Conservation (phyloP, 2,113 vertebrate genomes). For the Diglossa brunneiventris region DNA sequence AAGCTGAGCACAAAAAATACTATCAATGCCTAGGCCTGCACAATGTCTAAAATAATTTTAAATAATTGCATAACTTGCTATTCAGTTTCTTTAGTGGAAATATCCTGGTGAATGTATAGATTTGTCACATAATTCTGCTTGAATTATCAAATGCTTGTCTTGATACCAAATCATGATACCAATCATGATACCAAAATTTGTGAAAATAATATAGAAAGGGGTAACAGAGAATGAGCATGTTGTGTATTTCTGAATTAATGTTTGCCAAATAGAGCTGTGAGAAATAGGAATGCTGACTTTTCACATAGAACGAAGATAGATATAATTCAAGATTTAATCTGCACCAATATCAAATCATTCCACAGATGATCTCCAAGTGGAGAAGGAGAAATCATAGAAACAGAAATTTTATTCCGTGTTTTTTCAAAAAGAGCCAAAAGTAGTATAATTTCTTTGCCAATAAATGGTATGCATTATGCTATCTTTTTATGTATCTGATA, state of each 20-base stretch:
- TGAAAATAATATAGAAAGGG: neutral
- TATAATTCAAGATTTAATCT: neutral
- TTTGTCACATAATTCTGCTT: neutral
- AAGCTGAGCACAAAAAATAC: neutral
- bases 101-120: neutral
- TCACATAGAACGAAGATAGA: neutral
- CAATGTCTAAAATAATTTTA: neutral
- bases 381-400: neutral
- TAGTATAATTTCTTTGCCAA: neutral
- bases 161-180: neutral
- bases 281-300: neutral
- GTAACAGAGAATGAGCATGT: neutral
- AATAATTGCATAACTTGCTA: neutral
- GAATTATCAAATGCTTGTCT: neutral
- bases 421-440: neutral
- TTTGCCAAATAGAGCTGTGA: neutral
- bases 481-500: neutral
- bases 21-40: neutral
- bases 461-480: neutral
- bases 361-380: neutral
- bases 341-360: neutral
- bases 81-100: neutral
- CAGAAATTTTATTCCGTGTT: neutral
- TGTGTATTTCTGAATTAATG: neutral
- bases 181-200: neutral